A percentile compares a stretch with the other conserved stretches of the same genome.
Evolutionary conservation across 1,140 invertebrate genomes (phyloP).

Genomic region (Ceratoteleas bidentatus): DNA sequence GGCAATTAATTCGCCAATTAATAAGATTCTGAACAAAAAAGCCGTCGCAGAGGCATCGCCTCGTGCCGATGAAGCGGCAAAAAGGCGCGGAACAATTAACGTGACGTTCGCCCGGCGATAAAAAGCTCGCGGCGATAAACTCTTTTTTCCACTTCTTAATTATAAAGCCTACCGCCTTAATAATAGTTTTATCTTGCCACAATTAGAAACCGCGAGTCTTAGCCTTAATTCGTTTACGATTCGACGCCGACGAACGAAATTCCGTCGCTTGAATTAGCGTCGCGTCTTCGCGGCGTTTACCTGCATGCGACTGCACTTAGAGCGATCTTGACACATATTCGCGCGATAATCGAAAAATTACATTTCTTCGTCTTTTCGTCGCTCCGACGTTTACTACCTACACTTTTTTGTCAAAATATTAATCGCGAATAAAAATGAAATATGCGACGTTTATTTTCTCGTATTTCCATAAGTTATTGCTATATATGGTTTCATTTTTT

Average conservation of each 20-base stretch:
- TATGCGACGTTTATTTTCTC: too few species aligned
- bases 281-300: not conserved
- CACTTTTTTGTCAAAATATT: too few species aligned
- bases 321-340: conserved; percentile 47
- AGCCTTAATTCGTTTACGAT: conserved; percentile 48
- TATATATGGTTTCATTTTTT: too few species aligned
- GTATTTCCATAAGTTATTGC: too few species aligned
- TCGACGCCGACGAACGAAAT: not conserved
- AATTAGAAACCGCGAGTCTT: conserved; percentile 33
- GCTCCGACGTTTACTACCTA: too few species aligned
- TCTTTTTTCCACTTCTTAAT: conserved; percentile 6
- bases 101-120: not conserved
- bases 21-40: too few species aligned
- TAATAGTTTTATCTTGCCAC: conserved; percentile 35
- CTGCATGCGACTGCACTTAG: conserved; percentile 26
- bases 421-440: too few species aligned
- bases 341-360: conserved; percentile 23
- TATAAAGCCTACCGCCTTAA: conserved; percentile 10
- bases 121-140: conserved; percentile 13
- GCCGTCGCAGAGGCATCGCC: too few species aligned
- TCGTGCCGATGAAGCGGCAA: too few species aligned
- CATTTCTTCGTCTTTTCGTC: too few species aligned
- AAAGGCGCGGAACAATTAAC: too few species aligned
- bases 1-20: too few species aligned
- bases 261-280: conserved; percentile 7